Evolutionary conservation across 2,888 invertebrate genomes (phyloP), one percentile per base, ranked within the genome.

Genomic region (Drosophila koepferae): DNA sequence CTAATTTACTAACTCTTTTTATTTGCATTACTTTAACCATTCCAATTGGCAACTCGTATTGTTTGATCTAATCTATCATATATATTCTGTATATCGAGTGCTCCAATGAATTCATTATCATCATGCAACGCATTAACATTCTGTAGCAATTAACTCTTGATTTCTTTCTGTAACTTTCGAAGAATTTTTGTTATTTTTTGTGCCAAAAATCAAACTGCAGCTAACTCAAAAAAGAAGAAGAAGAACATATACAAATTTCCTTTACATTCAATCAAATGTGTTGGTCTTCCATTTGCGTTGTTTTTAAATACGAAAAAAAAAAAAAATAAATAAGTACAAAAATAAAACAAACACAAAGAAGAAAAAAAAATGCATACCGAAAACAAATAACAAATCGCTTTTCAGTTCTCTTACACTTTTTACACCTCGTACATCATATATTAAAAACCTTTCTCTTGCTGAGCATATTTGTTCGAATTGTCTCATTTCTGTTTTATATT

Each of bases 201-300:
- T 78, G 78, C 62, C 83, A 62, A 66, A 40, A 23, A 66, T 62
- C 73, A 60, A 77, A 73, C 62, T 77, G 60, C 63, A 44, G 64
- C 69, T 75, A 63, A 66, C 59, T 28, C 7, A 16, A 18, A 1
- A 40, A 40, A 7, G 9, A 16, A 36, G 10, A 44, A 53, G 71
- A 61, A 20, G 2, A 31, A 20, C 20, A 16, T 1, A 31, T 41
- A 46, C 3, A 18, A 48, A 54, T 55, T 63, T 49, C 12, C 20
- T 54, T 64, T 61, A 51, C 49, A 70, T 53, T 40, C 14, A 63
- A 51, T 63, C 61, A 44, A 63, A 63, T 75, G 59, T 72, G 70
- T 55, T 81, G 73, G 77, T 85, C 76, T 76, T 86, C 88, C 82
- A 86, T 83, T 87, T 88, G 80, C 81, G 81, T 73, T 77, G 82